Evolutionary conservation across 2,797 vertebrate genomes (phyloP).

Genomic region (Phataginus tetradactyla): DNA sequence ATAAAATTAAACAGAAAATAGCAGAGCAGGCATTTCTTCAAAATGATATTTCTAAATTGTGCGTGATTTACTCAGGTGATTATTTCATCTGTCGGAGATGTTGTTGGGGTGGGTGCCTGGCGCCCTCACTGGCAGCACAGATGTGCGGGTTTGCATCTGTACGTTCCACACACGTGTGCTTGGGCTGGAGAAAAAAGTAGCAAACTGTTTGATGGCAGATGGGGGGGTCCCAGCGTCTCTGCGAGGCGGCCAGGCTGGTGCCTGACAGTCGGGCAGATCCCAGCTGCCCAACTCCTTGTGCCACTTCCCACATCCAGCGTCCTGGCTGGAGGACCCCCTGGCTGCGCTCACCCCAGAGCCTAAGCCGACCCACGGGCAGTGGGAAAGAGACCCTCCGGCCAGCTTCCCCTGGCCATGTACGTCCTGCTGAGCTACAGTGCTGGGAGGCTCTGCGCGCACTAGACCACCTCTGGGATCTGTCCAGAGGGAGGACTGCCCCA

Average conservation of each 20-base stretch:
- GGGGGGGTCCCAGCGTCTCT: background rate
- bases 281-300: fast-evolving
- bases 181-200: background rate
- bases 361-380: fast-evolving
- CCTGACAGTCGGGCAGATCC: too few species aligned
- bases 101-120: background rate
- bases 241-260: background rate
- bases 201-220: background rate
- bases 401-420: background rate
- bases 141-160: fast-evolving
- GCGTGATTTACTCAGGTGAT: fast-evolving
- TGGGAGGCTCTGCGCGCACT: fast-evolving
- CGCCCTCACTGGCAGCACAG: fast-evolving
- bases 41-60: fast-evolving
- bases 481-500: too few species aligned
- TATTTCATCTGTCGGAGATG: fast-evolving
- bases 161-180: fast-evolving
- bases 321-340: background rate
- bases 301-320: background rate
- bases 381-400: background rate
- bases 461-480: background rate
- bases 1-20: background rate
- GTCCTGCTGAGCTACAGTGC: fast-evolving
- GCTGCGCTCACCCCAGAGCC: fast-evolving
- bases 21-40: background rate